Base-by-base conservation (phyloP, 1,140 invertebrate genomes). In the Drosophila auraria region DNA sequence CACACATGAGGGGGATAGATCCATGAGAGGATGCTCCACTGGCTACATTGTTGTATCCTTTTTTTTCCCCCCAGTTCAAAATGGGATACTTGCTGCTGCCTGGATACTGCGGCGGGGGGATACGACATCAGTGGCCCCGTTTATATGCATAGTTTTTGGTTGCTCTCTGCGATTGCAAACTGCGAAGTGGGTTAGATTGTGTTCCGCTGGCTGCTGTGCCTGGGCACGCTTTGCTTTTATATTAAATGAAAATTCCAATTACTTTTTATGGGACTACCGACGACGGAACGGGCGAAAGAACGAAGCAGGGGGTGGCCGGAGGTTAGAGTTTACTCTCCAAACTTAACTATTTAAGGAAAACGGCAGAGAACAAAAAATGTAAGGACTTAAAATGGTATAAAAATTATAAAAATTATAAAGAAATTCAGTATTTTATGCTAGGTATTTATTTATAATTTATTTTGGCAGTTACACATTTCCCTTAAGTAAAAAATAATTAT, bases 241-340 rank as follows among this genome's bases (percentile, higher is more conserved):
- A 90, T 89, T 90, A 90, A 89, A 89, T 90, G 86, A 82, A 90
- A 89, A 90, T 80, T 89, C 71, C 86, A 89, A 89, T 90, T 89
- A 90, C 82, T 90, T 89, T 89, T 90, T 89, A 90, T 89, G 87
- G 84, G 71, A 84, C 80, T 78, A 57, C 65, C 65, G 20, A 57
- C 38, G 54, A 36, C 33, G 33, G 9, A 36, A 3, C 11, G 33
- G 11, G 9, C 33, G 51, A 69, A 50, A 40, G 38, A 38, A 15
- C 36, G 20, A 23, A 40, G n/a, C 12, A 44, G 59, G 20, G 42
- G 65, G 17, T 15, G 38, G 12, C 38, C 17, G 42, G 27, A n/a
- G 51, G 23, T 12, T 20, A 17, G 38, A 64, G 23, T 64, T 42
- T 38, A 20, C 38, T 20, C 36, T 64, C 36, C 36, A 17, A 61